Conservation (phyloP, 2,888 invertebrate species). For the Caenorhabditis sp. region DNA sequence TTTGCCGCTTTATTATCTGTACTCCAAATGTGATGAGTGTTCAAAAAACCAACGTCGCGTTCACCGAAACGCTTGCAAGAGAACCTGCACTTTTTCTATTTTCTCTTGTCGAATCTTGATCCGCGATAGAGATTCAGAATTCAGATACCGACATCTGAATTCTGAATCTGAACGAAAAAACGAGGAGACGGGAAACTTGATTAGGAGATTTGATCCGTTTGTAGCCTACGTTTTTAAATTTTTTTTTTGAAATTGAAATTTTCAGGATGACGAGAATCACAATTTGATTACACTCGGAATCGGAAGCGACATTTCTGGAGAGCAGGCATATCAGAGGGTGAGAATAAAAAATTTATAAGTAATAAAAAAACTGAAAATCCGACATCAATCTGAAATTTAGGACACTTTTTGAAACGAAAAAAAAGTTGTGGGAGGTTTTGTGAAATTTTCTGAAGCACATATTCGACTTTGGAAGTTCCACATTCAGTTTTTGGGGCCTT, state of each 20-base stretch:
- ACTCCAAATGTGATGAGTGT: not conserved
- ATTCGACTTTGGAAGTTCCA: no score
- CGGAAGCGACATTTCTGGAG: conserved; percentile 41
- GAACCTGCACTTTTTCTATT: conserved; percentile 2
- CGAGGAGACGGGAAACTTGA: no score
- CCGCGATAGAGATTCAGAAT: not conserved
- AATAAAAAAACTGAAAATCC: no score
- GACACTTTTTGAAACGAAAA: no score
- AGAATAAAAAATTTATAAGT: not conserved
- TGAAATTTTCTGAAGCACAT: no score
- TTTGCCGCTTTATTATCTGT: no score
- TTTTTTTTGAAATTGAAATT: not conserved
- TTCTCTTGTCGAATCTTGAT: not conserved
- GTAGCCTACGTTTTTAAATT: no score
- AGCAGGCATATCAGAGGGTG: conserved; percentile 18
- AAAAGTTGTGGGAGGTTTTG: no score
- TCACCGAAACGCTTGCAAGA: not conserved
- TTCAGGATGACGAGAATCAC: conserved; percentile 24
- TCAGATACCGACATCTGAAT: no score
- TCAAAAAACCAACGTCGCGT: not conserved
- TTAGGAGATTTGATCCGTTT: not conserved
- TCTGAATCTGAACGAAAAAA: no score
- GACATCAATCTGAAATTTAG: no score
- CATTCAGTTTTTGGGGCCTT: no score
- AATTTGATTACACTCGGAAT: conserved; percentile 49